These are phyloP conservation scores for Zosterops pallidus DNA, from an alignment of 2,113 vertebrate genomes.

Conservation along the genomic window DNA sequence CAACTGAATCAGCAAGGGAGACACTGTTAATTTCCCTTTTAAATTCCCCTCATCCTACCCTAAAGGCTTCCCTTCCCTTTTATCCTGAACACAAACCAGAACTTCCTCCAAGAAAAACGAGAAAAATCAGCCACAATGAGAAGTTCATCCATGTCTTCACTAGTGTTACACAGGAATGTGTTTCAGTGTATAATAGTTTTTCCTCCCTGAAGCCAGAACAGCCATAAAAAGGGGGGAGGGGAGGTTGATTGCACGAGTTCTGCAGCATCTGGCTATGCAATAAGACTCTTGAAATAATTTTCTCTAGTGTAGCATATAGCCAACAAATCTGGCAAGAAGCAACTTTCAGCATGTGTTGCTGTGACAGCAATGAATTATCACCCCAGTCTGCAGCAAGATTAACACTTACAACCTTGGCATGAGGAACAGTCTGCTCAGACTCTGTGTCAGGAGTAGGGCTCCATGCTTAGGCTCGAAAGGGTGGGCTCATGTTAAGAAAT, in stretches of 20 bases:
- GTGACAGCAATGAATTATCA: conserved; percentile 70
- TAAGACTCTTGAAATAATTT: conserved; percentile 63
- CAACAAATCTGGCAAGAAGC: conserved; percentile 60
- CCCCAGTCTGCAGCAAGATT: conserved; percentile 60
- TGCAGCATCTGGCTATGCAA: conserved; percentile 63
- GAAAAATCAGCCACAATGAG: not conserved
- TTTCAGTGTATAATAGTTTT: not conserved
- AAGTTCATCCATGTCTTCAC: not conserved
- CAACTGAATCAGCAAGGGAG: not conserved
- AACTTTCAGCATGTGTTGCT: conserved; percentile 66
- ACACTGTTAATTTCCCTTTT: not conserved
- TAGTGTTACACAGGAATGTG: not conserved
- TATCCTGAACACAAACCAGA: not conserved
- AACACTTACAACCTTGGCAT: conserved; percentile 62
- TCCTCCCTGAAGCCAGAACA: conserved; percentile 29
- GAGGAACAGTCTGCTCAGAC: conserved; percentile 23
- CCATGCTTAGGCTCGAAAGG: conserved; percentile 6
- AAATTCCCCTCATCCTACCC: not conserved
- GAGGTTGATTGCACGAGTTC: conserved; percentile 11
- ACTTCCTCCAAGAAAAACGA: not conserved
- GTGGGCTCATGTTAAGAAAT: not conserved
- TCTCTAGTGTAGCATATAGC: conserved; percentile 57
- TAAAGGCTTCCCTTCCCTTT: not conserved
- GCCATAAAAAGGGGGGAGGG: conserved; percentile 40
- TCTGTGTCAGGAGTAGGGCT: not conserved